These are phyloP conservation scores for Tenthredo amoena DNA, from an alignment of 2,888 invertebrate species.

Conservation along the genomic window DNA sequence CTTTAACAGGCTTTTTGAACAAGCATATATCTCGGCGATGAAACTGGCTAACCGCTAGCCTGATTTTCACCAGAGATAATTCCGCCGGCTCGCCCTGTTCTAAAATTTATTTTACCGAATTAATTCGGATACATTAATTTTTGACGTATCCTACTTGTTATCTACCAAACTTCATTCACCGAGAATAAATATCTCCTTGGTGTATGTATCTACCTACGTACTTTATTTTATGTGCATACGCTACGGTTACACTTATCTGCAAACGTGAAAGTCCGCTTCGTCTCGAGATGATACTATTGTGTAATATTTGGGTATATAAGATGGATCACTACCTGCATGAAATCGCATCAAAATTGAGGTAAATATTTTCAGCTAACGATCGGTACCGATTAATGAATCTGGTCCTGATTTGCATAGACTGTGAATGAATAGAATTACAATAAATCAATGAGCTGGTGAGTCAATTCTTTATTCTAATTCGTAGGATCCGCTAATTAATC, in stretches of 20 bases:
- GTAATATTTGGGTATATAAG: background rate
- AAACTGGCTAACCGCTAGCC: background rate
- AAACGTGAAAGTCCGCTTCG: background rate
- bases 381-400: background rate
- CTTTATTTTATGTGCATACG: background rate
- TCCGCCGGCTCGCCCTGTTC: background rate
- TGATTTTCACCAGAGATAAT: slow-evolving; percentile 16
- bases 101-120: background rate
- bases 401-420: slow-evolving; percentile 9
- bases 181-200: background rate
- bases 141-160: slow-evolving; percentile 16
- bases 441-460: background rate
- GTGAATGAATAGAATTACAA: slow-evolving; percentile 15
- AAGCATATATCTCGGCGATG: background rate
- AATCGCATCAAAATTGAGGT: background rate
- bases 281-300: background rate
- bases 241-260: background rate
- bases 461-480: slow-evolving; percentile 25
- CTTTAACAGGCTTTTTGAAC: slow-evolving; percentile 1
- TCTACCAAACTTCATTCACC: background rate
- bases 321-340: background rate
- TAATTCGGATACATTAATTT: background rate
- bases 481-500: slow-evolving; percentile 5
- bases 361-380: background rate
- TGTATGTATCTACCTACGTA: background rate